These are phyloP conservation scores for Lathamus discolor DNA, from an alignment of 2,113 vertebrate genomes.

Conservation along the genomic window DNA sequence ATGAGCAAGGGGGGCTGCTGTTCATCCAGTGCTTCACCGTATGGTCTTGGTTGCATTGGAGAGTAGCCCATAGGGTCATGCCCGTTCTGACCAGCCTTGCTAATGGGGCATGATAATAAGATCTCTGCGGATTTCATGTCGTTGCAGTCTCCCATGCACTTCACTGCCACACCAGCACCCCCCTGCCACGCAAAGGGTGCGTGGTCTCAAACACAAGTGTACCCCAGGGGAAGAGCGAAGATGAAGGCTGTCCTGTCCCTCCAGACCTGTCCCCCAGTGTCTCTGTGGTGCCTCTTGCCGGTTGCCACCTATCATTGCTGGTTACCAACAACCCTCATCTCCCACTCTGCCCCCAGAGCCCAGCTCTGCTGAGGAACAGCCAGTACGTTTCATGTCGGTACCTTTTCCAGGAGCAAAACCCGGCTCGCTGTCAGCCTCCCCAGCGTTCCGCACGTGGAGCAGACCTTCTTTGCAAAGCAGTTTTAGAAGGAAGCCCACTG, in stretches of 20 bases:
- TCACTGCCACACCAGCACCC: background rate
- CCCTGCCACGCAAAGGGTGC: background rate
- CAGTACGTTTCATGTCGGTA: rapidly evolving
- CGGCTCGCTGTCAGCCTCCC: background rate
- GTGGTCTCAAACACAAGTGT: background rate
- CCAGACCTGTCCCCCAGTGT: background rate
- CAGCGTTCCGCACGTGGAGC: background rate
- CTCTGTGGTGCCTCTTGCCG: background rate
- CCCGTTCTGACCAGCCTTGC: rapidly evolving
- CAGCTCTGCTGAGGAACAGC: background rate
- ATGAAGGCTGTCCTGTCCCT: background rate
- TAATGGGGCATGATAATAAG: background rate
- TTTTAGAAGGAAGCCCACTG: background rate
- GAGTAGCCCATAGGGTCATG: background rate
- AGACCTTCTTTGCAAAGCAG: background rate
- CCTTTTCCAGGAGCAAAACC: background rate
- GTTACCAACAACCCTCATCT: background rate
- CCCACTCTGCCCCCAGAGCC: no score
- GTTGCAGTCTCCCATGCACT: background rate
- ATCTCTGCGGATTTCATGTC: background rate
- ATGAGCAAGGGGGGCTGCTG: background rate
- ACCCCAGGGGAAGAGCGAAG: background rate
- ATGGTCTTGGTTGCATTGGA: background rate
- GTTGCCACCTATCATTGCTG: rapidly evolving
- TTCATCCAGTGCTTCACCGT: background rate